phyloP scores from a whole-genome alignment of 2,113 vertebrate genomes.

The Noctilio leporinus region DNA sequence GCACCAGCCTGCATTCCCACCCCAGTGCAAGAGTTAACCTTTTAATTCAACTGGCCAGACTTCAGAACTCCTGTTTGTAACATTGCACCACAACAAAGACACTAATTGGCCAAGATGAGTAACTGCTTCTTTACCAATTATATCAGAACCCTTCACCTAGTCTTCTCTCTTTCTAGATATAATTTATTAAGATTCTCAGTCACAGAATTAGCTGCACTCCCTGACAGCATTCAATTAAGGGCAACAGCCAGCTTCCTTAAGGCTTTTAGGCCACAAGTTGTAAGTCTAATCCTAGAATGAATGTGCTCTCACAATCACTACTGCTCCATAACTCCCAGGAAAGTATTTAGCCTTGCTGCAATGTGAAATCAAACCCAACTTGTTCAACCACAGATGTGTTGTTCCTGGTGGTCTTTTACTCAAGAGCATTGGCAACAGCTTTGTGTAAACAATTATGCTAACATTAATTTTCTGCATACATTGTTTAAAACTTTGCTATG shows the following conservation, averaged over 20 bases:
- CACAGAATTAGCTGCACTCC: neutral
- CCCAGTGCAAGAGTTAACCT: too few species aligned
- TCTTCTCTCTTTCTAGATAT: neutral
- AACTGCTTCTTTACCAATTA: neutral
- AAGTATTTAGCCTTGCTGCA: neutral
- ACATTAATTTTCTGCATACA: neutral
- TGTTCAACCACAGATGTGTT: neutral
- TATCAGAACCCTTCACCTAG: neutral
- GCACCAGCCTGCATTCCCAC: too few species aligned
- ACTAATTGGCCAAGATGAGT: neutral
- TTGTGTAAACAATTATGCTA: neutral
- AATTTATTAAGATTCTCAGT: neutral
- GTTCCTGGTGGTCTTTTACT: neutral
- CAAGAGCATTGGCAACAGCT: neutral
- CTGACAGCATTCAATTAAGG: neutral
- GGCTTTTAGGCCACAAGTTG: fast-evolving
- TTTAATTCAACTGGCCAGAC: neutral
- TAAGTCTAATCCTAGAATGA: neutral
- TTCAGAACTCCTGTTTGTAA: neutral
- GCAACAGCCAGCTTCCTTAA: neutral
- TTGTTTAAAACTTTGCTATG: neutral
- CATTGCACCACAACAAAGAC: neutral
- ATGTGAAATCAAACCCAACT: neutral
- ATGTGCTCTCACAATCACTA: neutral
- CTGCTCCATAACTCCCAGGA: too few species aligned